Evolutionary conservation across 1,140 invertebrate genomes (phyloP).

Genomic region (Drosophila santomea): DNA sequence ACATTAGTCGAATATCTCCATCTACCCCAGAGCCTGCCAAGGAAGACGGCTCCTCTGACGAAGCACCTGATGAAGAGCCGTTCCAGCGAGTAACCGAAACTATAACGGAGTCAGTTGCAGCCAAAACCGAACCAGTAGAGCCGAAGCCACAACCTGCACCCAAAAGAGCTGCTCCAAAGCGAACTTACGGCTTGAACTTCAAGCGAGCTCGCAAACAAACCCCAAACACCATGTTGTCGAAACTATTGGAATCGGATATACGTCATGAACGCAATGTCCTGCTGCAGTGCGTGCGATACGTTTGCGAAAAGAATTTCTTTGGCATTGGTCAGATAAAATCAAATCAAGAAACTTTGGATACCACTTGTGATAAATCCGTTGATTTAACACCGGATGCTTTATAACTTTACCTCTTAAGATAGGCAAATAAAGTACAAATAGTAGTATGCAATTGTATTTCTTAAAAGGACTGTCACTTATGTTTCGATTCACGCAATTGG

Average conservation of each 20-base stretch:
- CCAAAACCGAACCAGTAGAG: background rate
- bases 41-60: conserved; percentile 52
- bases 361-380: conserved; percentile 17
- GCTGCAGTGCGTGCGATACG: conserved; percentile 90
- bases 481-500: no score
- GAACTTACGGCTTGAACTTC: conserved; percentile 70
- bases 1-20: background rate
- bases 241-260: conserved; percentile 87
- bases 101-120: background rate
- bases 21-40: background rate
- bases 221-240: conserved; percentile 86
- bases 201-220: conserved; percentile 73
- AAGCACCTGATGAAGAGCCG: conserved; percentile 70
- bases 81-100: conserved; percentile 50
- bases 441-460: background rate
- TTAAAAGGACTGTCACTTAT: no score
- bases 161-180: conserved; percentile 14
- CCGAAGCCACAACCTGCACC: background rate
- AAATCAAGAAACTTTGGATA: background rate
- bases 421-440: conserved; percentile 11
- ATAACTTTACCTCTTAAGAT: background rate
- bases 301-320: conserved; percentile 90
- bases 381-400: background rate
- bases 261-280: conserved; percentile 90
- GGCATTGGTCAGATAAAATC: conserved; percentile 45